Evolutionary conservation across 1,140 invertebrate genomes (phyloP).

Genomic region (Cotesia typhae): DNA sequence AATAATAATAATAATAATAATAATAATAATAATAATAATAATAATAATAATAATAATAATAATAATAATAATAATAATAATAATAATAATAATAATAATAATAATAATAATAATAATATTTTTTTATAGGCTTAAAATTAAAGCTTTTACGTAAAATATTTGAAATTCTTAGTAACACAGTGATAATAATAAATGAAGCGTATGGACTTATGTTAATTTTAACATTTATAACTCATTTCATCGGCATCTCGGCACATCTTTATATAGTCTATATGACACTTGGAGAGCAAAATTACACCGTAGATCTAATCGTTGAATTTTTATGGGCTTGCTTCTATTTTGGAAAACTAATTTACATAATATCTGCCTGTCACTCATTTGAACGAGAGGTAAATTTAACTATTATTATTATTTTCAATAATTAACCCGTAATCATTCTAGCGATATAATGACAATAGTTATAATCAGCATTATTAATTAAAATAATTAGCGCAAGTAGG

Average conservation of each 20-base stretch:
- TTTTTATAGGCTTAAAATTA: constrained; percentile 33
- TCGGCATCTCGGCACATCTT: constrained; percentile 27
- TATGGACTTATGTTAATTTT: constrained; percentile 31
- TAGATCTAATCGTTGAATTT: constrained; percentile 32
- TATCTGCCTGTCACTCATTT: constrained; percentile 28
- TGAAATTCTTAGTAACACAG: constrained; percentile 26
- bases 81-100: neutral
- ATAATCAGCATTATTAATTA: no score
- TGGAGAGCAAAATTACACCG: neutral
- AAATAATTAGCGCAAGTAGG: no score
- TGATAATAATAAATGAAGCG: constrained; percentile 28
- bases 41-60: constrained; percentile 1
- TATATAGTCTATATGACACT: neutral
- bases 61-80: constrained; percentile 18
- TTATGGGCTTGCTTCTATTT: constrained; percentile 35
- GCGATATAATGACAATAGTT: no score
- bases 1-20: constrained; percentile 1
- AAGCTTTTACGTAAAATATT: constrained; percentile 31
- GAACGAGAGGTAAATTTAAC: constrained; percentile 26
- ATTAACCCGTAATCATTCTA: no score
- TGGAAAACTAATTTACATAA: constrained; percentile 35
- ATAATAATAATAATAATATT: constrained; percentile 11
- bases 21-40: constrained; percentile 1
- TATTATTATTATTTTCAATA: no score
- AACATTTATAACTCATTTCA: constrained; percentile 32